Evolutionary conservation across 1,140 invertebrate species (phyloP), one percentile per base, ranked within the genome.

Genomic region (Drosophila nasuta): DNA sequence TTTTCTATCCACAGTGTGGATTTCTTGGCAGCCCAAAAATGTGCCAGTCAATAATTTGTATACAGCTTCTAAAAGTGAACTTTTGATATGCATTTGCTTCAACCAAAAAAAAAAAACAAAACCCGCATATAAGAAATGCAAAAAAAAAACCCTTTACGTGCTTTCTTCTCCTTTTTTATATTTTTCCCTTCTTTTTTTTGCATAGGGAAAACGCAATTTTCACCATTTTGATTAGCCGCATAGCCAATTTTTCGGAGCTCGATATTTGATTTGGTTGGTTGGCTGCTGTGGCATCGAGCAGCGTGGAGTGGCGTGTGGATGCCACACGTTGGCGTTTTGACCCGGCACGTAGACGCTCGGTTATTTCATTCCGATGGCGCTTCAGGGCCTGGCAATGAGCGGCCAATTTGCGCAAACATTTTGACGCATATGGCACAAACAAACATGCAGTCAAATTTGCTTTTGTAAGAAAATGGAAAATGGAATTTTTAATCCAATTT

Each of bases 401-500:
- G 71, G 49, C 66, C 75, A 67, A 88, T 88, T 75, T 69, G 59
- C 43, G 82, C 76, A 65, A 86, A 77, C 76, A 77, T 60, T 82
- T 64, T 79, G 69, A 77, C 74, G 66, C 80, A 87, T 83, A 71
- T 80, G 77, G 80, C 66, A 54, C 59, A 65, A 54, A 60, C 67
- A 68, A 63, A 63, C 65, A 69, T 41, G 45, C 65, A 60, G 30
- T 51, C 71, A 45, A 48, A 79, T 57, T 68, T 65, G 67, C 74
- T 65, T 72, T 65, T 70, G 71, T 74, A 79, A 72, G 77, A 80
- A 88, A 89, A 89, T 89, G 85, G 85, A 89, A 89, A 89, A 89
- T 89, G 85, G 85, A 89, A 89, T 89, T 89, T 89, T 89, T 89
- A 89, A 89, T 89, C 81, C 86, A 89, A 71, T 89, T 81, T 89